Base-by-base conservation (phyloP, 2,888 invertebrate genomes). In the Fragum sueziense region DNA sequence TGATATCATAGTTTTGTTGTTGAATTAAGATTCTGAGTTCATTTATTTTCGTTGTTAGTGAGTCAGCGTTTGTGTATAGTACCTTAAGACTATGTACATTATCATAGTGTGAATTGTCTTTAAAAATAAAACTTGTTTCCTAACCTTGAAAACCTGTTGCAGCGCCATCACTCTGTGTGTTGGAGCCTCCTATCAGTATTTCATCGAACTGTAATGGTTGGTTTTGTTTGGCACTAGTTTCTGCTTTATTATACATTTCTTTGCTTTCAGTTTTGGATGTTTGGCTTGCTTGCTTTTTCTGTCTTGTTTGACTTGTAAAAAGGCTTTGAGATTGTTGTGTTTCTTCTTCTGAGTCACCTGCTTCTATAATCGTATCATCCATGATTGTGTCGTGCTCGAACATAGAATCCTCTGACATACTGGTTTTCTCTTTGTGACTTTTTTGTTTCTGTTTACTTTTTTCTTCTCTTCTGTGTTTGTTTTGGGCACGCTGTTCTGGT, bases 101-200 rank as follows among this genome's bases (percentile, higher is more conserved):
- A 3, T 47, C n/a, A n/a, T 47, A n/a, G 47, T n/a, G n/a, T 47
- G n/a, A n/a, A n/a, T n/a, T n/a, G n/a, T n/a, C n/a, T n/a, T 57
- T 57, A 57, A 57, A 57, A 57, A 57, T 57, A 57, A 57, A 57
- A 57, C 57, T 27, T 27, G 22, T 27, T 25, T 57, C 57, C 57
- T 57, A 57, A 47, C 47, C n/a, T n/a, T n/a, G n/a, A n/a, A n/a
- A n/a, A n/a, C n/a, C n/a, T n/a, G n/a, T n/a, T n/a, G n/a, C n/a
- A n/a, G n/a, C n/a, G n/a, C n/a, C n/a, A n/a, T n/a, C n/a, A n/a
- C n/a, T n/a, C n/a, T n/a, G n/a, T n/a, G n/a, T n/a, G n/a, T n/a
- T n/a, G n/a, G n/a, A n/a, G n/a, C n/a, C n/a, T n/a, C n/a, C n/a
- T n/a, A n/a, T n/a, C n/a, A n/a, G n/a, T n/a, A n/a, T n/a, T n/a